These are phyloP conservation scores for Corella eumyota DNA, from an alignment of 23 tunicate species.

Conservation along the genomic window DNA sequence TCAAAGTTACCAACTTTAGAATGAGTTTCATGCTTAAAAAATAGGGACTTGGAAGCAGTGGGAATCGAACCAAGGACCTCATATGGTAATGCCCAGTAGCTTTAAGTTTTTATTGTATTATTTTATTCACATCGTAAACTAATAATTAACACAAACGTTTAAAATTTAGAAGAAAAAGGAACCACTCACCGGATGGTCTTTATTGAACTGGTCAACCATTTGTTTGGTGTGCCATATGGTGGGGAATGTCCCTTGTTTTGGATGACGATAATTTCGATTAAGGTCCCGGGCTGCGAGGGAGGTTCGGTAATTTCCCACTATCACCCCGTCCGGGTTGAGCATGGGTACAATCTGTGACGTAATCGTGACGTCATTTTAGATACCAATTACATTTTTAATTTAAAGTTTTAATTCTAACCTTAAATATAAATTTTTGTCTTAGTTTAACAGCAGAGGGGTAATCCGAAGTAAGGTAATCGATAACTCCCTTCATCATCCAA, in stretches of 20 bases:
- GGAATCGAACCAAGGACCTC: no score
- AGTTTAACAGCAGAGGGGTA: slow-evolving; percentile 46
- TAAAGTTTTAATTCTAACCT: slow-evolving; percentile 39
- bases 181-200: slow-evolving; percentile 63
- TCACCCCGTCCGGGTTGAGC: slow-evolving; percentile 92
- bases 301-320: slow-evolving; percentile 90
- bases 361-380: no score
- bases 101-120: no score
- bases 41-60: no score
- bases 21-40: no score
- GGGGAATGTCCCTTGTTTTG: slow-evolving; percentile 59
- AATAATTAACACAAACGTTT: no score
- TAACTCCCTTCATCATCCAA: slow-evolving; percentile 96
- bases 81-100: no score
- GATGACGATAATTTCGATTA: slow-evolving; percentile 88
- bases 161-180: no score
- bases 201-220: slow-evolving; percentile 80
- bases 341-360: slow-evolving; percentile 88
- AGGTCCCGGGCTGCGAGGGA: slow-evolving; percentile 87
- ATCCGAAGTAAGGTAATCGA: slow-evolving; percentile 70
- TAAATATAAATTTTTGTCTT: slow-evolving; percentile 58
- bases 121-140: no score
- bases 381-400: no score
- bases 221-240: slow-evolving; percentile 91
- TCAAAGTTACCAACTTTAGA: no score